Percentiles rank a stretch among this genome's conserved stretches.
phyloP scores from a whole-genome alignment of 2,797 vertebrate genomes.

The Sebastes oblongus region DNA sequence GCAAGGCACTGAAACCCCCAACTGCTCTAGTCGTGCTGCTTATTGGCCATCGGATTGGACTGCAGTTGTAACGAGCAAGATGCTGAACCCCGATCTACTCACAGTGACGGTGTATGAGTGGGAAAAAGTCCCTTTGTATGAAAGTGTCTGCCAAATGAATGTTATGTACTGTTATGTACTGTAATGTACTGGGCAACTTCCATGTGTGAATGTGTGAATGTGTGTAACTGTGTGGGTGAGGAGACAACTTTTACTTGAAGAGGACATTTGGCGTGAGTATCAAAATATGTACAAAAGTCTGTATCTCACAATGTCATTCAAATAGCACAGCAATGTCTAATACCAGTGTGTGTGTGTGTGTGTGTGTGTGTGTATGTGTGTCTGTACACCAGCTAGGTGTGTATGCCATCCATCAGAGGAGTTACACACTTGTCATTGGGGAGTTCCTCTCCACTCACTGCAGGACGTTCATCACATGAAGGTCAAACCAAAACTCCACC shows the following conservation, averaged over 20 bases:
- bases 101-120: neutral
- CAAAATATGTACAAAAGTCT: neutral
- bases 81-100: neutral
- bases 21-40: neutral
- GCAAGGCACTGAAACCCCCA: neutral
- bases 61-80: neutral
- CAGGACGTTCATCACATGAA: conserved; percentile 54
- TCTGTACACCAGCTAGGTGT: neutral
- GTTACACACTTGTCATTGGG: conserved; percentile 35
- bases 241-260: neutral
- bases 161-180: neutral
- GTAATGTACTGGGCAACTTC: neutral
- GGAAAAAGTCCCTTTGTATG: neutral
- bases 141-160: neutral
- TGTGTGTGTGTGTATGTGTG: neutral
- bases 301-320: neutral
- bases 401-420: conserved; percentile 37
- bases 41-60: neutral
- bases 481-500: conserved; percentile 46
- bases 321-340: neutral
- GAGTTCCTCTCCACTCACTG: conserved; percentile 27
- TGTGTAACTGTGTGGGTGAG: neutral
- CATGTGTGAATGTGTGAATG: neutral
- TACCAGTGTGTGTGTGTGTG: neutral
- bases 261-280: neutral